Evolutionary conservation across 1,140 invertebrate species (phyloP).

Genomic region (Danaus melanippus): DNA sequence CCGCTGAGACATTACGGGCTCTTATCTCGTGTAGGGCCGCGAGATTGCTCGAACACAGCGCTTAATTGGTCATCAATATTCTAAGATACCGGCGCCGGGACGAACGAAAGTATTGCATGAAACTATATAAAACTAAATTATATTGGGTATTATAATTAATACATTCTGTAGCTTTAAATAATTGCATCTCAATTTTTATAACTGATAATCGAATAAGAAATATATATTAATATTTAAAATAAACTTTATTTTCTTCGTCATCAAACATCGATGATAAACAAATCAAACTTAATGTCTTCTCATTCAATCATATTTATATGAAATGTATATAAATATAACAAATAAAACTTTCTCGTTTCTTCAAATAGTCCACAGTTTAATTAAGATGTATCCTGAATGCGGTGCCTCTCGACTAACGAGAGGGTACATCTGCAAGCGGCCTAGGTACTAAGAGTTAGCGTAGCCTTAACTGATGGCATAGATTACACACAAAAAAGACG

Average conservation of each 20-base stretch:
- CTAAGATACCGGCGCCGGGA: conserved; percentile 38
- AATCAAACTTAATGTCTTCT: background rate
- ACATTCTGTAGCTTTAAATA: no score
- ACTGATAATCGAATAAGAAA: no score
- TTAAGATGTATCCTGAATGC: conserved; percentile 65
- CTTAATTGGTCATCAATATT: conserved; percentile 67
- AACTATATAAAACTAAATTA: no score
- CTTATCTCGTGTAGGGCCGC: conserved; percentile 39
- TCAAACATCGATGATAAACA: background rate
- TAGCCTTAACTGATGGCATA: no score
- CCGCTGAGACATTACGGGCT: conserved; percentile 45
- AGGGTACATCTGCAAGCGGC: conserved; percentile 39
- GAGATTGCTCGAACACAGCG: conserved; percentile 47
- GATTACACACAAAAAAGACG: no score
- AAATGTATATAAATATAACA: background rate
- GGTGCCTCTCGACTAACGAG: conserved; percentile 60
- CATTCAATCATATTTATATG: background rate
- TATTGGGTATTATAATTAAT: no score
- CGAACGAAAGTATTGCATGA: conserved; percentile 24
- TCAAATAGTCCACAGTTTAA: conserved; percentile 33
- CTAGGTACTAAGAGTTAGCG: no score
- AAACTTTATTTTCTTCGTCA: no score
- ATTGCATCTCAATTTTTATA: no score
- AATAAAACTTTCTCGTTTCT: conserved; percentile 21
- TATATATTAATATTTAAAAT: no score